Base-by-base conservation (phyloP, 2,888 invertebrate genomes). In the Margaritifera margaritifera region DNA sequence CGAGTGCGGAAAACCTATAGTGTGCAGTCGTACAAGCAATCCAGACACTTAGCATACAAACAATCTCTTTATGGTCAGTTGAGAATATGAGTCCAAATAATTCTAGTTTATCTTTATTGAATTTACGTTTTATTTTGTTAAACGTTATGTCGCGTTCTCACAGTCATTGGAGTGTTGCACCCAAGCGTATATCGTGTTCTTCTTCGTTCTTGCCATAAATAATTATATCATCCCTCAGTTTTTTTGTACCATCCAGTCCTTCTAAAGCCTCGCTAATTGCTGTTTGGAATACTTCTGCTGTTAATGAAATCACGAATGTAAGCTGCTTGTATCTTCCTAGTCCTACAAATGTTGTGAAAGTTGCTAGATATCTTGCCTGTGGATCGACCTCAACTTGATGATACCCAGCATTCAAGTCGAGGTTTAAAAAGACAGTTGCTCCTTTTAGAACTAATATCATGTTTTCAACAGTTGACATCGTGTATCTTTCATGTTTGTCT, bases 271-370 rank as follows among this genome's bases (percentile, higher is more conserved):
- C 19, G 6, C 55, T 5, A 18, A 55, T 19, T 25, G 53, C 6
- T 15, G 53, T 8, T 11, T 63, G n/a, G 25, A 62, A 52, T 54
- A 54, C 3, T 60, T 54, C 11, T 19, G 31, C 27, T n/a, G 55
- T 22, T 6, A 27, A 6, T 24, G 31, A 63, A 54, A 63, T 55
- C 5, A 2, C 2, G 1, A 51, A 54, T 27, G 53, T 24, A 11
- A 63, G 25, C 19, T 25, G 19, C 31, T 63, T 63, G 19, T 63
- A 50, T 20, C 55, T 19, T 31, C 64, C 22, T 31, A 78, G 52
- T 27, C 77, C 77, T 19, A 67, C 42, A 50, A 71, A 68, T 18
- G 67, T 66, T 42, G 67, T 69, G 56, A 79, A 79, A 31, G 75
- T 75, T 52, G 71, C 72, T 8, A 75, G 74, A 56, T 71, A 54